phyloP scores from a whole-genome alignment of 2,113 vertebrate genomes.

The Gallinago undulata region DNA sequence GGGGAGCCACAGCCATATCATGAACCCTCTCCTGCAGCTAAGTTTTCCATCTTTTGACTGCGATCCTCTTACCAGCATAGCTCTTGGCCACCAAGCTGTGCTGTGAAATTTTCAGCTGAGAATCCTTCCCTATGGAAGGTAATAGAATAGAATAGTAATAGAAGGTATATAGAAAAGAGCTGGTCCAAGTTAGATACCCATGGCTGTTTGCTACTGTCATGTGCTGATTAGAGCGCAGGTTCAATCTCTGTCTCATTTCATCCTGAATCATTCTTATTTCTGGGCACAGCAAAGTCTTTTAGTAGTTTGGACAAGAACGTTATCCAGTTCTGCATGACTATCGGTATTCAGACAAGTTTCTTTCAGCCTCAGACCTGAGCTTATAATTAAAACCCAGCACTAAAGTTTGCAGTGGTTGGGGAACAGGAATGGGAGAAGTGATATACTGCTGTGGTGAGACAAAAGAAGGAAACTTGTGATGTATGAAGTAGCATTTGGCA shows the following conservation, averaged over 20 bases:
- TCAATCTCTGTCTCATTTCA: background rate
- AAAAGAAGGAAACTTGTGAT: background rate
- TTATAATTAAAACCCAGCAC: background rate
- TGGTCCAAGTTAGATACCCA: background rate
- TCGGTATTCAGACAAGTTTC: background rate
- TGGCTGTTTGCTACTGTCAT: background rate
- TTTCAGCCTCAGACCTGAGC: background rate
- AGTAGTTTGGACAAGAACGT: background rate
- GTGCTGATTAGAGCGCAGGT: background rate
- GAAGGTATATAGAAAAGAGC: background rate
- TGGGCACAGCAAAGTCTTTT: background rate
- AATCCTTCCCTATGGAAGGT: background rate
- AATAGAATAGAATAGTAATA: background rate
- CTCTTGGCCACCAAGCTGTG: background rate
- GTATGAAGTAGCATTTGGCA: background rate
- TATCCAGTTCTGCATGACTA: background rate
- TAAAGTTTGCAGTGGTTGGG: background rate
- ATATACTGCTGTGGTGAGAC: background rate
- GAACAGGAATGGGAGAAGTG: background rate
- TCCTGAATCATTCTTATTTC: background rate
- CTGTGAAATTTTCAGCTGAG: background rate
- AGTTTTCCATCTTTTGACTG: background rate
- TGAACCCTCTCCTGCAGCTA: background rate
- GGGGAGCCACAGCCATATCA: background rate
- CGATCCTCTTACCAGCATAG: accelerated